phyloP scores from a whole-genome alignment of 1,140 invertebrate genomes.

The Drosophila lacertosa region DNA sequence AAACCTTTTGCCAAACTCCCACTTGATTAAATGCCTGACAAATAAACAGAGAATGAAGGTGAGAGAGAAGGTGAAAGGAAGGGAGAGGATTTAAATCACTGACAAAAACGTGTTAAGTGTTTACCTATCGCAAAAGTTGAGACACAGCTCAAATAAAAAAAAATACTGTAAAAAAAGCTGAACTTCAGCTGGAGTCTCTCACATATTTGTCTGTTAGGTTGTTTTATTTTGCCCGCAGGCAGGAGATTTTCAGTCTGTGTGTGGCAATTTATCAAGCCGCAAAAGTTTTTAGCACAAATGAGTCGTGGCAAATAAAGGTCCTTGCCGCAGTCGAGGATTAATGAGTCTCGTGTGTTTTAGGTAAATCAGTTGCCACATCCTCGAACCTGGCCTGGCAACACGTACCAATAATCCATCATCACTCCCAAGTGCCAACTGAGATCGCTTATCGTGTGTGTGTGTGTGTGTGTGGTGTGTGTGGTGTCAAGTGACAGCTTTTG shows the following conservation, averaged over 20 bases:
- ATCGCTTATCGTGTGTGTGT: constrained; percentile 44
- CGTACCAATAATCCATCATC: constrained; percentile 77
- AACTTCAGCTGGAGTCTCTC: constrained; percentile 18
- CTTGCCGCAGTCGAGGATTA: constrained; percentile 62
- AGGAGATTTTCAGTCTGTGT: constrained; percentile 18
- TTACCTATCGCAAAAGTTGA: constrained; percentile 71
- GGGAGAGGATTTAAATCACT: constrained; percentile 58
- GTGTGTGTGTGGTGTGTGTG: constrained; percentile 6
- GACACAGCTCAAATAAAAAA: constrained; percentile 1
- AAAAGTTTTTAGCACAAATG: constrained; percentile 79
- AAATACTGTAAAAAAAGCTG: constrained; percentile 4
- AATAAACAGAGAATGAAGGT: constrained; percentile 40
- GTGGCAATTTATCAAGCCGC: constrained; percentile 71
- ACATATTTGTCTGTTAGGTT: constrained; percentile 24
- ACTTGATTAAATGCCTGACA: constrained; percentile 66
- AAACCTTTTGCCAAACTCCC: constrained; percentile 3
- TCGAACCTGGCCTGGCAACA: constrained; percentile 55
- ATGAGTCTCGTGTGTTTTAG: constrained; percentile 70
- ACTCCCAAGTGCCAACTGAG: constrained; percentile 55
- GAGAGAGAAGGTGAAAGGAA: not conserved
- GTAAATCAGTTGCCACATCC: constrained; percentile 51
- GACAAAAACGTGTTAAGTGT: constrained; percentile 77
- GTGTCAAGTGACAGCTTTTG: constrained; percentile 17
- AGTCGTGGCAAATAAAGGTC: constrained; percentile 61
- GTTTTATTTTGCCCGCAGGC: constrained; percentile 28